Evolutionary conservation across 2,113 vertebrate genomes (phyloP).

Genomic region (Neodontobutis hainanensis): DNA sequence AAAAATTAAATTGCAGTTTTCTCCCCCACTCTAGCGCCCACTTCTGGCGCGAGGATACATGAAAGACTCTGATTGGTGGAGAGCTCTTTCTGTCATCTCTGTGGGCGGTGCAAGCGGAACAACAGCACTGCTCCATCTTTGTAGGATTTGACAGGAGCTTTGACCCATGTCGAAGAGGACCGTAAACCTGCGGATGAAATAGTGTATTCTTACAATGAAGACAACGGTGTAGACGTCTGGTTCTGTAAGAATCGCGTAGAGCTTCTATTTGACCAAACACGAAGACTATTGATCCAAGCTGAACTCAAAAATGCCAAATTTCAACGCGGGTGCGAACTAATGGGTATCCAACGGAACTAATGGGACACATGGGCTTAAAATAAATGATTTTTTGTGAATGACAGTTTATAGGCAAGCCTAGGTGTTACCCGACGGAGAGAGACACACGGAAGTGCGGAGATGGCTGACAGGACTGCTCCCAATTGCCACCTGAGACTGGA

Average conservation of each 20-base stretch:
- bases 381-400: conserved; percentile 73
- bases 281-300: conserved; percentile 38
- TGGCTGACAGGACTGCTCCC: conserved; percentile 96
- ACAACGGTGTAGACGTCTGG: conserved; percentile 23
- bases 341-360: conserved; percentile 62
- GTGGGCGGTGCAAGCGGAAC: conserved; percentile 67
- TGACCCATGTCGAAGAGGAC: conserved; percentile 72
- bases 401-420: conserved; percentile 60
- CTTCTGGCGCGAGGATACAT: neutral
- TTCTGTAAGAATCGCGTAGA: conserved; percentile 27
- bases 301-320: conserved; percentile 56
- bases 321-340: conserved; percentile 47
- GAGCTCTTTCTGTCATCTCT: conserved; percentile 41
- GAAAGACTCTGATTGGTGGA: conserved; percentile 61
- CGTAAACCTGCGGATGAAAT: conserved; percentile 42
- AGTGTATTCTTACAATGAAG: conserved; percentile 52
- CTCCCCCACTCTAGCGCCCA: neutral
- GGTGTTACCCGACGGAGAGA: conserved; percentile 63
- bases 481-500: conserved; percentile 97
- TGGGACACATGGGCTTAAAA: conserved; percentile 63
- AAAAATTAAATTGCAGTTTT: neutral
- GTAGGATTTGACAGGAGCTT: conserved; percentile 78
- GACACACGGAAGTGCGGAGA: conserved; percentile 79
- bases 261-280: conserved; percentile 1
- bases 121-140: conserved; percentile 77